Evolutionary conservation across 2,797 vertebrate species (phyloP).

Genomic region (Lagocephalus sceleratus): DNA sequence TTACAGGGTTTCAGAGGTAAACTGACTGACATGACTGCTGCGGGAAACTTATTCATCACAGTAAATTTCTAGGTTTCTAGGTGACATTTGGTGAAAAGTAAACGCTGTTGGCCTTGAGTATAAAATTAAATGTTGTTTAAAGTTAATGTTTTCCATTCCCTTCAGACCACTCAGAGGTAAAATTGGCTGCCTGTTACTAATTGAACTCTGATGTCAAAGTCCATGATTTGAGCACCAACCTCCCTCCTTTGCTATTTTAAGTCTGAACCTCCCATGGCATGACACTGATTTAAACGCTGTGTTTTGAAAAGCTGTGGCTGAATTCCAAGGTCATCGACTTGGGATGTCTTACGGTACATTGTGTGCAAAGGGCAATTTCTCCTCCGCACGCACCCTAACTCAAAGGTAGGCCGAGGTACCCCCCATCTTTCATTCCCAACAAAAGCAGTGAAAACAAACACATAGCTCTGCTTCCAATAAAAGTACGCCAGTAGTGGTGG

Average conservation of each 20-base stretch:
- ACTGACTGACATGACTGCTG: constrained; percentile 5
- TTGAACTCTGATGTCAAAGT: constrained; percentile 36
- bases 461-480: constrained; percentile 74
- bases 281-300: constrained; percentile 52
- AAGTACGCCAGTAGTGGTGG: constrained; percentile 61
- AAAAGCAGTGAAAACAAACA: constrained; percentile 75
- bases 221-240: constrained; percentile 33
- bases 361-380: constrained; percentile 71
- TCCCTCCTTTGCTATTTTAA: constrained; percentile 29
- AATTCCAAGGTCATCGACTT: constrained; percentile 68
- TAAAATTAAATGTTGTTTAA: background rate
- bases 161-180: constrained; percentile 6
- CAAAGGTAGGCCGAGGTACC: constrained; percentile 69
- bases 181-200: constrained; percentile 45
- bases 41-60: background rate
- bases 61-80: background rate
- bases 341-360: constrained; percentile 69
- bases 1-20: constrained; percentile 5
- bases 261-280: constrained; percentile 37
- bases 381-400: constrained; percentile 70
- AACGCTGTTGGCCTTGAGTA: background rate
- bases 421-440: constrained; percentile 66
- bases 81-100: constrained; percentile 7
- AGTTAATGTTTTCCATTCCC: constrained; percentile 29
- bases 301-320: constrained; percentile 62